These are phyloP conservation scores for Phoenoteleia sp. DNA, from an alignment of 2,888 invertebrate genomes.

Conservation along the genomic window DNA sequence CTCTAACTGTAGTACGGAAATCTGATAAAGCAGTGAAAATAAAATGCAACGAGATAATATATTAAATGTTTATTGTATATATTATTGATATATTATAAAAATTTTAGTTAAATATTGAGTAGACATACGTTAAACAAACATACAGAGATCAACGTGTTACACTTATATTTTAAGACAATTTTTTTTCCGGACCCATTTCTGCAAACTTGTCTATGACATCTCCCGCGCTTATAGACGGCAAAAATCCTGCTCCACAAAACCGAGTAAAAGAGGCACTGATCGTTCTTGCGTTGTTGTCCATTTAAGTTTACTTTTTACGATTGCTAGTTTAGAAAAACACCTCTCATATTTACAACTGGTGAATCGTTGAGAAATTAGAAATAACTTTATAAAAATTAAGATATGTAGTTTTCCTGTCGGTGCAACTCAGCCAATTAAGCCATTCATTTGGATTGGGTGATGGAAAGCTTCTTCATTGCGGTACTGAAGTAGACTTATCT, in stretches of 20 bases:
- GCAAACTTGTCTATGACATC: slow-evolving; percentile 28
- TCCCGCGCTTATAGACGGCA: neutral
- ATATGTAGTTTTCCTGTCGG: slow-evolving; percentile 19
- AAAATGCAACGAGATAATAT: slow-evolving; percentile 6
- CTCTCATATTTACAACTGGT: slow-evolving; percentile 39
- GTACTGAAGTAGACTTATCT: slow-evolving; percentile 23
- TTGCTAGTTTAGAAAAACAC: slow-evolving; percentile 37
- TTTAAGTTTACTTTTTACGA: slow-evolving; percentile 16
- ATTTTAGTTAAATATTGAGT: neutral
- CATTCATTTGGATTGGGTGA: slow-evolving; percentile 8
- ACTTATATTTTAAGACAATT: slow-evolving; percentile 15
- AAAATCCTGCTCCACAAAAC: slow-evolving; percentile 34
- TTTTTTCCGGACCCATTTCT: slow-evolving; percentile 16
- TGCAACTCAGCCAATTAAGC: slow-evolving; percentile 12
- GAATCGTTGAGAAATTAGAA: slow-evolving; percentile 17
- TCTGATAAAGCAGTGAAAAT: slow-evolving; percentile 6
- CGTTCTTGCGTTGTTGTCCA: slow-evolving; percentile 32
- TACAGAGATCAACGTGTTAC: neutral
- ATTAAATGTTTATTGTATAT: slow-evolving; percentile 13
- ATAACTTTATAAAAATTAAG: slow-evolving; percentile 9
- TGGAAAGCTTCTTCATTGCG: slow-evolving; percentile 8
- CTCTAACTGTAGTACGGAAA: neutral
- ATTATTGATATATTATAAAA: slow-evolving; percentile 12
- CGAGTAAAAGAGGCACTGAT: slow-evolving; percentile 7
- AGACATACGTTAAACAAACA: neutral